phyloP scores from a whole-genome alignment of 2,797 vertebrate genomes.

The Gallinago solitaria region DNA sequence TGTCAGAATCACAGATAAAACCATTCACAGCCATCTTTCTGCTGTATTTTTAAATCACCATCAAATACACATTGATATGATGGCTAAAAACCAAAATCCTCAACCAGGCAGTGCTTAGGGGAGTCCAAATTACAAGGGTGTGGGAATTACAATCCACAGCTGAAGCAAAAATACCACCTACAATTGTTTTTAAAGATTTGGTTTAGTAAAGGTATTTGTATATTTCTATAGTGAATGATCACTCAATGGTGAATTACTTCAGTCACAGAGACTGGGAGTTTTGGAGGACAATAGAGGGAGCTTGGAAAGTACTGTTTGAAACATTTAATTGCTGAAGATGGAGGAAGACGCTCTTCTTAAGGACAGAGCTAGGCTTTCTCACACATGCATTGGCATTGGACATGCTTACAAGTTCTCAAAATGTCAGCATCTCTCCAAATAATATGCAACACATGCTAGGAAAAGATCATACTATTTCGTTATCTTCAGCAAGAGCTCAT shows the following conservation, averaged over 20 bases:
- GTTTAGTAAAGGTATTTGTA: not conserved
- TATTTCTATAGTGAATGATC: not conserved
- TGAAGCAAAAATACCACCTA: not conserved
- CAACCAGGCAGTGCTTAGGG: not conserved
- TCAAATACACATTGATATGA: not conserved
- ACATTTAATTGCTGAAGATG: not conserved
- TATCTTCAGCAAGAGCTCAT: not conserved
- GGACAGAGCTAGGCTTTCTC: not conserved
- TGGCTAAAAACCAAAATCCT: not conserved
- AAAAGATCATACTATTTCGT: not conserved
- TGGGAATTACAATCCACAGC: not conserved
- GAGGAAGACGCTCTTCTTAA: not conserved
- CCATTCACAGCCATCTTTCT: not conserved
- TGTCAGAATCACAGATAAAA: not conserved
- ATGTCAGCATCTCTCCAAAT: not conserved
- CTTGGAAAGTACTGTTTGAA: not conserved
- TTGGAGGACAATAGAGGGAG: not conserved
- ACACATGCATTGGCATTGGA: rapidly evolving
- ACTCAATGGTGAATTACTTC: not conserved
- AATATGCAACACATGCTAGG: not conserved
- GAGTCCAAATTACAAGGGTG: not conserved
- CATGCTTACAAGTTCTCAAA: not conserved
- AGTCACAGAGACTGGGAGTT: rapidly evolving
- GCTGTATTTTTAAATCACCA: not conserved
- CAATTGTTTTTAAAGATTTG: not conserved